Base-by-base conservation (phyloP, 2,888 invertebrate species). In the Nomada goodeniana region DNA sequence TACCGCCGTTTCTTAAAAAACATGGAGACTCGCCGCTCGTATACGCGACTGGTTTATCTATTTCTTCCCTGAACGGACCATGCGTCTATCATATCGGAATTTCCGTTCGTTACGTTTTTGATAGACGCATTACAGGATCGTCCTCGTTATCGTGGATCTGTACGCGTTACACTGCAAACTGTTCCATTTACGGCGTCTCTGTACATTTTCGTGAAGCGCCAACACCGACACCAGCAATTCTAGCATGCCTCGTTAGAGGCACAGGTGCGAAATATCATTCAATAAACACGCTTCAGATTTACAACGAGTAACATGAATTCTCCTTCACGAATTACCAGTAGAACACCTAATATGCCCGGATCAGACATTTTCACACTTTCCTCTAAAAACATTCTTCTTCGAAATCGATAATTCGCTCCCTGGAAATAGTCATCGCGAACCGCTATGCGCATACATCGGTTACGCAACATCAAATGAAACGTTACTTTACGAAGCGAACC, bases 21-120 rank as follows among this genome's bases (percentile, higher is more conserved):
- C 36, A 36, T 7, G 36, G 36, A 36, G 36, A 59, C 9, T 10
- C n/a, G 29, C 15, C 10, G 26, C 55, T 44, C 7, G 29, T 47
- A n/a, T 15, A 26, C 47, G 9, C 29, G 47, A 13, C n/a, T 15
- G 7, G 9, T 47, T 47, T 26, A 47, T 69, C 42, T 18, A 47
- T 57, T 26, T 20, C 3, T n/a, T 29, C 47, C 10, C 15, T 1
- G 59, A 15, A 26, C 29, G 10, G 15, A 29, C n/a, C 10, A 20
- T 23, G 47, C 10, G 15, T 10, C n/a, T 26, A 9, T 26, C 57
- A 53, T 10, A 42, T 47, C 47, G 1, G 13, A 29, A 59, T 59
- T 70, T 29, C 59, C 26, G n/a, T 70, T 59, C 57, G 47, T 70
- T 70, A 70, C 20, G 52, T 52, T 36, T 52, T 23, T 23, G 71